A percentile compares a stretch with the other conserved stretches of the same genome.
Conservation (phyloP, 2,888 invertebrate species). For the Lottia gigantea region DNA sequence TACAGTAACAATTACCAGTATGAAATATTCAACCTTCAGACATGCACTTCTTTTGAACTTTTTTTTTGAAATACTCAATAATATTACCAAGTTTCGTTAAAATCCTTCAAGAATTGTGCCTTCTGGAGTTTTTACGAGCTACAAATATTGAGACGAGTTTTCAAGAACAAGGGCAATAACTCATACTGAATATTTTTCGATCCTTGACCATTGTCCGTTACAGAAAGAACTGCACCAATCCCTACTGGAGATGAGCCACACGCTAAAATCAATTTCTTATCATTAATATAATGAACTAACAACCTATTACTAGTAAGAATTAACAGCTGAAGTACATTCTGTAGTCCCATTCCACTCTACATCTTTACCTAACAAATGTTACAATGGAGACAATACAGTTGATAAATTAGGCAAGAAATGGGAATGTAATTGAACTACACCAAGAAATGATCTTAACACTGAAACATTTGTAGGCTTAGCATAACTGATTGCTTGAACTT, state of each 20-base stretch:
- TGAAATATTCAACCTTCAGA: too few relatives aligned
- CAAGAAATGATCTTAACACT: constrained; percentile 16
- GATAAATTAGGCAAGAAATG: not conserved
- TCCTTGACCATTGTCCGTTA: constrained; percentile 27
- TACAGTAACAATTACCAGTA: too few relatives aligned
- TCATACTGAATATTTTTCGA: too few relatives aligned
- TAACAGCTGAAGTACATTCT: not conserved
- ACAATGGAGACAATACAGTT: not conserved
- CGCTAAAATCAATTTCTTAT: not conserved
- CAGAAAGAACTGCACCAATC: constrained; percentile 56
- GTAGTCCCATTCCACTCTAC: constrained; percentile 29
- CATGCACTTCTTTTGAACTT: too few relatives aligned
- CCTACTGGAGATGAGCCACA: not conserved
- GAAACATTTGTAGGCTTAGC: constrained; percentile 15
- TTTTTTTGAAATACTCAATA: too few relatives aligned
- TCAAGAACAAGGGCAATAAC: too few relatives aligned
- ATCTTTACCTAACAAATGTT: constrained; percentile 28
- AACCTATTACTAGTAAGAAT: not conserved
- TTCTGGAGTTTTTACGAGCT: too few relatives aligned
- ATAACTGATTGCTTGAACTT: constrained; percentile 22
- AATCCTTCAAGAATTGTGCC: too few relatives aligned
- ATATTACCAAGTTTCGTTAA: too few relatives aligned
- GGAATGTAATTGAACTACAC: not conserved
- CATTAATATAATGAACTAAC: not conserved
- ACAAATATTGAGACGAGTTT: too few relatives aligned